A percentile compares a stretch with the other conserved stretches of the same genome.
Conservation (phyloP, 2,797 vertebrate genomes). For the Tragopan temminckii region DNA sequence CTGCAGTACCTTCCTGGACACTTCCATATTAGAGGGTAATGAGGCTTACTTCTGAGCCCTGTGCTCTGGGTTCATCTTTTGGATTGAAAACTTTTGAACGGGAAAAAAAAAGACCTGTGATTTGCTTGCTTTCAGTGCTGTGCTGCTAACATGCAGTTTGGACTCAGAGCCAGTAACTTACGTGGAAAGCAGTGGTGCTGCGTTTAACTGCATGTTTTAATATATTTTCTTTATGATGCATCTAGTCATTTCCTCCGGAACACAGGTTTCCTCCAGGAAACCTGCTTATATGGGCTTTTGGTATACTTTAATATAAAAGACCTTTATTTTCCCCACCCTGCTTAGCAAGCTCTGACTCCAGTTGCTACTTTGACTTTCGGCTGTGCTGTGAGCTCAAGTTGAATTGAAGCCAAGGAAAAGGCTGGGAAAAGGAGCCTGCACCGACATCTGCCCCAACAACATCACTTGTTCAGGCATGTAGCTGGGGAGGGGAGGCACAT, state of each 20-base stretch:
- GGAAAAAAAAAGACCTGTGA: not conserved
- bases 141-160: not conserved
- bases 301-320: not conserved
- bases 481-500: constrained; percentile 9
- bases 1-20: accelerated
- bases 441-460: not conserved
- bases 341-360: not conserved
- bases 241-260: constrained; percentile 41
- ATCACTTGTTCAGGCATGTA: constrained; percentile 19
- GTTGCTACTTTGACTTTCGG: not conserved
- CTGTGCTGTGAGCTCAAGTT: not conserved
- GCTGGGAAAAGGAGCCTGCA: not conserved
- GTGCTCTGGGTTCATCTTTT: not conserved
- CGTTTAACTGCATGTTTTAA: not conserved
- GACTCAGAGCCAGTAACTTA: not conserved
- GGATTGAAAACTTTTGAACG: not conserved
- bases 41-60: not conserved
- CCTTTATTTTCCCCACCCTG: constrained; percentile 14
- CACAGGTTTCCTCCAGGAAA: constrained; percentile 32
- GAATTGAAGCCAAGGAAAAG: not conserved
- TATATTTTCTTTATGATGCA: constrained; percentile 17
- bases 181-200: not conserved
- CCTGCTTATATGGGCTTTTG: not conserved
- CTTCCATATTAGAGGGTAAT: not conserved
- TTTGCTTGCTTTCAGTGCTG: not conserved